Evolutionary conservation across 2,888 invertebrate species (phyloP), one percentile per base, ranked within the genome.

Genomic region (Cryptops parisi): DNA sequence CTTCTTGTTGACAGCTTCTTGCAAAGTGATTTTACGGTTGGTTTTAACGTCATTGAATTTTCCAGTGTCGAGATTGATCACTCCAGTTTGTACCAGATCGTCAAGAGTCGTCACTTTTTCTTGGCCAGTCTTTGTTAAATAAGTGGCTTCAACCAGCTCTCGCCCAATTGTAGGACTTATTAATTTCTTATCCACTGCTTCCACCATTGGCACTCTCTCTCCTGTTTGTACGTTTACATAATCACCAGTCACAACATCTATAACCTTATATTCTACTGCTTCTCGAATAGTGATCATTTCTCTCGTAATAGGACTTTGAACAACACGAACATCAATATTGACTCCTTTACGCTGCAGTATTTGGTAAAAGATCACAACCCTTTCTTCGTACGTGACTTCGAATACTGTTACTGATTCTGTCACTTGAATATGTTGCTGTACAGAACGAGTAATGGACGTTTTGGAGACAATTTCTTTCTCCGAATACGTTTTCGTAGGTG

Each of bases 281-380:
- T 90, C 82, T 55, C 80, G 78, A 54, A 96, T 82, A 6, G 79
- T 82, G 12, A 94, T 65, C 6, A 80, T 69, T 60, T 88, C 82
- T 47, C 89, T 85, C 56, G 82, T 78, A 63, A 84, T 79, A 2
- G 85, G 84, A 72, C 96, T 91, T 4, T 81, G 71, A 56, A 94
- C 82, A 60, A 78, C 77, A 33, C n/a, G n/a, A 4, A 41, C 6
- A 19, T 51, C 27, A 25, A 51, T 17, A 43, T 26, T 43, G n/a
- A 51, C 41, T 22, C 51, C 51, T 19, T 33, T 41, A 24, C 43
- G 21, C 25, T 51, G 25, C 12, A 51, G 26, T 19, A 51, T 38
- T 3, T 51, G 4, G 17, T 51, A 51, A 38, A 51, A 51, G 15
- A 51, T 51, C 3, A 26, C 26, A 3, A 51, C 51, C 5, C 43